Percentiles rank a stretch among this genome's conserved stretches.
Conservation (phyloP, 2,113 vertebrate genomes). For the Etheostoma spectabile region DNA sequence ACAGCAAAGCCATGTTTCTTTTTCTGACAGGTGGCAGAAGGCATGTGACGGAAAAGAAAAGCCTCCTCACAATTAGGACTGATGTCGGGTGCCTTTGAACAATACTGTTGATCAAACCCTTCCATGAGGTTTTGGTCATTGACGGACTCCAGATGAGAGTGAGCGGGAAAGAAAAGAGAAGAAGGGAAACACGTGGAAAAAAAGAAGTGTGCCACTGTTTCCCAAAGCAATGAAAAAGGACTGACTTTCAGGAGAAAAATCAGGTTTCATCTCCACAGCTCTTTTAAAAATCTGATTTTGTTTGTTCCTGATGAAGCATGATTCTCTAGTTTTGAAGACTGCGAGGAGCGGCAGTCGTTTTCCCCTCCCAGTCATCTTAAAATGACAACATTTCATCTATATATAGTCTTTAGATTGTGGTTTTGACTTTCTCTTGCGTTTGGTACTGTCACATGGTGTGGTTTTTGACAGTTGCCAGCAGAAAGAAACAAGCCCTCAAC, state of each 20-base stretch:
- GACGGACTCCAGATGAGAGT: slow-evolving; percentile 65
- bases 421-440: slow-evolving; percentile 77
- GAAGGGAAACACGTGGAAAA: slow-evolving; percentile 33
- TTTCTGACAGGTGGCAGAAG: slow-evolving; percentile 74
- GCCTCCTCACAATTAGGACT: slow-evolving; percentile 63
- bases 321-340: slow-evolving; percentile 74
- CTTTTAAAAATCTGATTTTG: slow-evolving; percentile 57
- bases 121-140: slow-evolving; percentile 64
- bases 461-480: slow-evolving; percentile 87
- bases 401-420: slow-evolving; percentile 85
- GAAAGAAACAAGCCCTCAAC: slow-evolving; percentile 81
- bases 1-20: slow-evolving; percentile 67
- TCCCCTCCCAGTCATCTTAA: slow-evolving; percentile 76
- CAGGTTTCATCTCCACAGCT: slow-evolving; percentile 67
- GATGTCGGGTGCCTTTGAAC: slow-evolving; percentile 66
- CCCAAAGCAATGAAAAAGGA: slow-evolving; percentile 62
- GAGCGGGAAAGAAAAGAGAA: slow-evolving; percentile 40
- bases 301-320: slow-evolving; percentile 75
- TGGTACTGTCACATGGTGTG: slow-evolving; percentile 76
- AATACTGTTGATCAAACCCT: slow-evolving; percentile 66
- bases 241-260: slow-evolving; percentile 68
- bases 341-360: slow-evolving; percentile 65
- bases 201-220: slow-evolving; percentile 46
- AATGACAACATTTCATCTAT: slow-evolving; percentile 87
- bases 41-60: slow-evolving; percentile 44